phyloP scores from a whole-genome alignment of 2,113 vertebrate species.

The Promerops cafer region DNA sequence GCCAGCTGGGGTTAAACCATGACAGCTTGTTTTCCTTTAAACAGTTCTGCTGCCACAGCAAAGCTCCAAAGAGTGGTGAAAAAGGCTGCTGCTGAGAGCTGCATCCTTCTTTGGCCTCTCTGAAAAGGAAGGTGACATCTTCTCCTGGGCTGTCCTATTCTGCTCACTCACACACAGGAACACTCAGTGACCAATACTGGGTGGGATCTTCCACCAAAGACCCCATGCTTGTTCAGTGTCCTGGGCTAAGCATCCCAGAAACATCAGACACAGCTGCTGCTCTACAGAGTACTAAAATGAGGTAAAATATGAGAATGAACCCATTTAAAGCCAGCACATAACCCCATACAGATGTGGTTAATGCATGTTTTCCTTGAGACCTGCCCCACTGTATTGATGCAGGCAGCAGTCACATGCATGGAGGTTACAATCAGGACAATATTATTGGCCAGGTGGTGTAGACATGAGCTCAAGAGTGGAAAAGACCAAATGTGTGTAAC shows the following conservation, averaged over 20 bases:
- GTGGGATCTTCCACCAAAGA: background rate
- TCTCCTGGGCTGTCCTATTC: background rate
- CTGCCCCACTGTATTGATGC: background rate
- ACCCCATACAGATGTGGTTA: background rate
- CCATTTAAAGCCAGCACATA: background rate
- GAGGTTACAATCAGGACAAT: background rate
- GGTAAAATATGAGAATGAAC: background rate
- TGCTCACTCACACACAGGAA: background rate
- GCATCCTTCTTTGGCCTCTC: background rate
- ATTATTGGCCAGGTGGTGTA: background rate
- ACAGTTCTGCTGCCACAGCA: background rate
- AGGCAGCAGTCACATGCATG: fast-evolving
- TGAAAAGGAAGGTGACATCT: background rate
- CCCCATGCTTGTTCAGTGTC: fast-evolving
- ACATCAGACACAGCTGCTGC: background rate
- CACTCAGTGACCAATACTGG: background rate
- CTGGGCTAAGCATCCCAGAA: background rate
- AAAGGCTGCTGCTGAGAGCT: background rate
- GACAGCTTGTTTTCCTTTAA: background rate
- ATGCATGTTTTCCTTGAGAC: background rate
- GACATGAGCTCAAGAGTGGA: background rate
- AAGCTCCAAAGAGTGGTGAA: background rate
- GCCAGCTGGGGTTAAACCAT: background rate
- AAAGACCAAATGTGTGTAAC: background rate
- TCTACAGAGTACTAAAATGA: background rate